Conservation (phyloP, 2,888 invertebrate genomes). For the Euzetes globulus region DNA sequence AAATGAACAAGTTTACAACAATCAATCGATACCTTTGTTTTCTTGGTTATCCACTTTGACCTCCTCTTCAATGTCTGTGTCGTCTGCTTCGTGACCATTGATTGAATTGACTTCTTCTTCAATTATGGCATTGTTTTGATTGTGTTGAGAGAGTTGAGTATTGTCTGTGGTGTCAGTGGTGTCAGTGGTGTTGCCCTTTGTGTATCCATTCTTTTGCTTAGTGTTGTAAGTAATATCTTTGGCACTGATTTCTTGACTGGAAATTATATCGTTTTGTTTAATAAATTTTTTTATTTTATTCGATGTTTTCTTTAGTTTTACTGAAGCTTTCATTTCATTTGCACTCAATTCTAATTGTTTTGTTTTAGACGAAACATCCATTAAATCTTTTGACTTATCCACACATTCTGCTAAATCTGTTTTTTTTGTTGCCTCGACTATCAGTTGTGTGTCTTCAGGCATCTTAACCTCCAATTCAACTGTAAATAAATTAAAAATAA, state of each 20-base stretch:
- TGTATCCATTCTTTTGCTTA: slow-evolving; percentile 32
- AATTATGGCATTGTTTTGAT: slow-evolving; percentile 22
- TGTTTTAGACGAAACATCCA: background rate
- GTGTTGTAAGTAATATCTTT: slow-evolving; percentile 21
- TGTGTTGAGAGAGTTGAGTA: slow-evolving; percentile 3
- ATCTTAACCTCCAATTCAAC: slow-evolving; percentile 25
- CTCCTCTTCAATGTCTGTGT: slow-evolving; percentile 11
- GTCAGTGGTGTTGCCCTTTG: slow-evolving; percentile 20
- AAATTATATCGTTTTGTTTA: slow-evolving; percentile 10
- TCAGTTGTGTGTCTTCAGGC: slow-evolving; percentile 3
- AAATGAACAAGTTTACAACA: background rate
- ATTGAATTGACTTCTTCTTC: slow-evolving; percentile 8
- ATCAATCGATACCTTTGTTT: background rate
- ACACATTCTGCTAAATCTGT: background rate
- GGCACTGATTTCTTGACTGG: slow-evolving; percentile 11
- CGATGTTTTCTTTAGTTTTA: background rate
- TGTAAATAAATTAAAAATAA: slow-evolving; percentile 15
- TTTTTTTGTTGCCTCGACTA: background rate
- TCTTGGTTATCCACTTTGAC: background rate
- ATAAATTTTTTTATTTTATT: background rate
- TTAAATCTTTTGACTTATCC: background rate
- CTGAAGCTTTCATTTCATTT: background rate
- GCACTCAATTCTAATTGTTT: background rate
- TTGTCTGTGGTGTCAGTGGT: slow-evolving; percentile 2
- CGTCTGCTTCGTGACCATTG: slow-evolving; percentile 18